These are phyloP conservation scores for Periophthalmus magnuspinnatus DNA, from an alignment of 2,797 vertebrate genomes.

Conservation along the genomic window DNA sequence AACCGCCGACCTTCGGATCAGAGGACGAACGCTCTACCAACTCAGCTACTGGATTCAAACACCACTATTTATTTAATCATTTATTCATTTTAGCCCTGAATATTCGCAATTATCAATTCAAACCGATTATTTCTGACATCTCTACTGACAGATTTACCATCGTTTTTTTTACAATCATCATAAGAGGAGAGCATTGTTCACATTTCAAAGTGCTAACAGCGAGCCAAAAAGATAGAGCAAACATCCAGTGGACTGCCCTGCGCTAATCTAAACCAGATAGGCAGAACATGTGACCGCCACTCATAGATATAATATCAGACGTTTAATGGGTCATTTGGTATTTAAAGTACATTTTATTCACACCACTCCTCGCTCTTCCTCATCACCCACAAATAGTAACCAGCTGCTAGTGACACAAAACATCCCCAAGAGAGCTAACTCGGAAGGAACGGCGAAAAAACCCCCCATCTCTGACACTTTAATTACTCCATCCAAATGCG, in stretches of 20 bases:
- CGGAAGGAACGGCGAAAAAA: conserved; percentile 44
- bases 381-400: conserved; percentile 38
- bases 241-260: conserved; percentile 42
- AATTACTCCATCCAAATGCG: conserved; percentile 63
- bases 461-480: conserved; percentile 62
- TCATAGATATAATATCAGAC: conserved; percentile 57
- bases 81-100: too few relatives aligned
- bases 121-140: too few relatives aligned
- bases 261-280: conserved; percentile 34
- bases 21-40: too few relatives aligned
- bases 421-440: conserved; percentile 54
- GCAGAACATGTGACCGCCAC: conserved; percentile 47
- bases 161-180: neutral
- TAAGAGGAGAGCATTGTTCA: neutral
- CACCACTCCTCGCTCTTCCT: conserved; percentile 35
- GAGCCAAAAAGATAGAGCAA: conserved; percentile 41
- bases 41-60: too few relatives aligned
- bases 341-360: conserved; percentile 65
- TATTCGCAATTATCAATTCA: too few relatives aligned
- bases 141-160: too few relatives aligned
- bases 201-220: conserved; percentile 1
- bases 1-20: too few relatives aligned
- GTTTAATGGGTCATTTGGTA: conserved; percentile 66
- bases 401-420: conserved; percentile 51
- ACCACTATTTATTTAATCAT: too few relatives aligned